Evolutionary conservation across 2,113 vertebrate species (phyloP), one percentile per base, ranked within the genome.

Genomic region (Trichomycterus rosablanca): DNA sequence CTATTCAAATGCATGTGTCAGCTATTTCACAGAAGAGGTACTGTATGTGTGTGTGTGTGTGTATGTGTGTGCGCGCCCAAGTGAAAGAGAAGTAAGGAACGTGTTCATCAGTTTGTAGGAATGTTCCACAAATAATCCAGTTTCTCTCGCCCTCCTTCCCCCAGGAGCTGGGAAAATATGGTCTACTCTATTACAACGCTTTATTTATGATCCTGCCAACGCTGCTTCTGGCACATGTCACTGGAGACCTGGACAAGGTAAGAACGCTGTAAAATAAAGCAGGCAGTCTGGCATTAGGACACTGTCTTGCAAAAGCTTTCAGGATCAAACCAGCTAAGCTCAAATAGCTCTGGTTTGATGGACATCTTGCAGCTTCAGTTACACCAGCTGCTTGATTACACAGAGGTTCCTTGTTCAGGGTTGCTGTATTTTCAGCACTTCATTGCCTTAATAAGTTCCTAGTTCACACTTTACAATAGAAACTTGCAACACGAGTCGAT

Each of bases 161-260:
- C 4, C 52, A 98, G 96, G 96, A 98, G 82, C 80, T 99, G 80
- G 96, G 96, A 0, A 99, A 95, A 68, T 98, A 97, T 1, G 96
- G 96, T 0, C 82, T 99, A 63, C 86, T 99, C 5, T 99, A 97
- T 54, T 99, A 99, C 73, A 99, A 97, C 22, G 95, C 96, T 8
- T 88, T 97, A 69, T 97, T 98, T 72, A 99, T 99, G 96, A 90
- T 99, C 62, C 48, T 95, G 0, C 96, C 96, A 49, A 97, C 95
- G 5, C 22, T 98, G 62, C 68, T 77, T 78, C 86, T 98, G 28
- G 93, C 94, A 26, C 91, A 86, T 63, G 32, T 90, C 75, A 97
- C 93, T 3, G 96, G 95, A 60, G 96, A 98, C 12, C 81, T 87
- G 0, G 91, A 96, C 8, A 97, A 91, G 93, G 96, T 98, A 79